These are phyloP conservation scores for Apamea anceps DNA, from an alignment of 2,888 invertebrate species.

Conservation along the genomic window DNA sequence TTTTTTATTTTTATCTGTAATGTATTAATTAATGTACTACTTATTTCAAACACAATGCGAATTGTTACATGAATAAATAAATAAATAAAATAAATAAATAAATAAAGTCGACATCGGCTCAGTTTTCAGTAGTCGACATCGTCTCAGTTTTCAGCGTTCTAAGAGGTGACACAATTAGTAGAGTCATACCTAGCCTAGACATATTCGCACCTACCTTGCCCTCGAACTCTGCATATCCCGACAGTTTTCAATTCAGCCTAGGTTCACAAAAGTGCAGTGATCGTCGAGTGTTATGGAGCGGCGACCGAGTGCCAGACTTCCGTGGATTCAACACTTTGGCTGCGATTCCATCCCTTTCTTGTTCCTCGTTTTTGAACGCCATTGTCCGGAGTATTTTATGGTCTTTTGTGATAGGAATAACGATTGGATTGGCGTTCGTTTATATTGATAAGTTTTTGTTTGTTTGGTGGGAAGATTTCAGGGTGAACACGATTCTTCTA, in stretches of 20 bases:
- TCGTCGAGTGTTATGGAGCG: constrained; percentile 73
- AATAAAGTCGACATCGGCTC: no score
- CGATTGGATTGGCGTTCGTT: constrained; percentile 9
- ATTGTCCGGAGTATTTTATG: constrained; percentile 51
- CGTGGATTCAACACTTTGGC: constrained; percentile 76
- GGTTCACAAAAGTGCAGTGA: constrained; percentile 58
- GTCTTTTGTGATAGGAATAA: constrained; percentile 43
- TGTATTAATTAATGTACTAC: no score
- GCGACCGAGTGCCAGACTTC: constrained; percentile 69
- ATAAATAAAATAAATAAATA: no score
- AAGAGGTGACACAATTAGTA: no score
- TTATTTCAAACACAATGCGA: no score
- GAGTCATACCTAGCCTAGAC: neutral
- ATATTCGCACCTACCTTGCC: constrained; percentile 2
- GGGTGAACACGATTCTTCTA: rapidly evolving
- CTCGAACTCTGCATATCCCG: neutral
- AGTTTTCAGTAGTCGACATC: neutral
- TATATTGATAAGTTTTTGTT: constrained; percentile 7
- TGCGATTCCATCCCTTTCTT: constrained; percentile 64
- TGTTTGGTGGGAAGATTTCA: neutral
- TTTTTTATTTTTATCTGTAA: no score
- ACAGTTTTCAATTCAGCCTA: constrained; percentile 31
- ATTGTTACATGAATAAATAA: no score
- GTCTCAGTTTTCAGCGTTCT: no score
- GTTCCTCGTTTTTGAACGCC: constrained; percentile 53